Evolutionary conservation across 2,113 vertebrate species (phyloP).

Genomic region (Tinamus guttatus): DNA sequence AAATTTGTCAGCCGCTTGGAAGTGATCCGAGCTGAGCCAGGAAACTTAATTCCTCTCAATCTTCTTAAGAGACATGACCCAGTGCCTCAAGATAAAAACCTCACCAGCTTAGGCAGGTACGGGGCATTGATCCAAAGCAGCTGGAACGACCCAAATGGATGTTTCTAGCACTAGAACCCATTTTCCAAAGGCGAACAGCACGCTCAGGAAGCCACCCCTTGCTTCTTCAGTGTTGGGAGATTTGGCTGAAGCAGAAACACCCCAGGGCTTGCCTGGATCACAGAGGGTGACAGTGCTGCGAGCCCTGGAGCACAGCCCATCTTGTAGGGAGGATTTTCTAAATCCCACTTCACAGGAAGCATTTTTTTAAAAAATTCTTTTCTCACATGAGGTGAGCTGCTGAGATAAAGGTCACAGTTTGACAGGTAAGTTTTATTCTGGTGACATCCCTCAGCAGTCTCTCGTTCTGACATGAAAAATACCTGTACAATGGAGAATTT

Average conservation of each 20-base stretch:
- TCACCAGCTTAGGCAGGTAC: background rate
- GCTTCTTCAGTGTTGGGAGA: background rate
- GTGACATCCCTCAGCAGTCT: background rate
- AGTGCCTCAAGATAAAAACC: background rate
- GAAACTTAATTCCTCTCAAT: slow-evolving; percentile 36
- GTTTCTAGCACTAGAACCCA: background rate
- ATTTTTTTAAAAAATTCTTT: fast-evolving
- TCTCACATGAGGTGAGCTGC: fast-evolving
- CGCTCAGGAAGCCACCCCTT: background rate
- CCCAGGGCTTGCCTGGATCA: background rate
- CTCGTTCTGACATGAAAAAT: background rate
- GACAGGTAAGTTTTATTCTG: background rate
- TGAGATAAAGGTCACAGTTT: background rate
- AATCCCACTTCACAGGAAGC: background rate
- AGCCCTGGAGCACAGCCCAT: background rate
- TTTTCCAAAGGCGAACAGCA: background rate
- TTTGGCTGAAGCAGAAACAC: background rate
- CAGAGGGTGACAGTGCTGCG: background rate
- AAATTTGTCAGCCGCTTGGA: slow-evolving; percentile 7
- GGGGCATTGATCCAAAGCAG: background rate
- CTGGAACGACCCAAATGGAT: background rate
- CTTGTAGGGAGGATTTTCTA: background rate
- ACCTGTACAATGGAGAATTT: background rate
- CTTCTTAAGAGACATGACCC: slow-evolving; percentile 11
- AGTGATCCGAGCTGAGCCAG: background rate